Base-by-base conservation (phyloP, 1,140 invertebrate genomes). In the Dendroctonus valens region DNA sequence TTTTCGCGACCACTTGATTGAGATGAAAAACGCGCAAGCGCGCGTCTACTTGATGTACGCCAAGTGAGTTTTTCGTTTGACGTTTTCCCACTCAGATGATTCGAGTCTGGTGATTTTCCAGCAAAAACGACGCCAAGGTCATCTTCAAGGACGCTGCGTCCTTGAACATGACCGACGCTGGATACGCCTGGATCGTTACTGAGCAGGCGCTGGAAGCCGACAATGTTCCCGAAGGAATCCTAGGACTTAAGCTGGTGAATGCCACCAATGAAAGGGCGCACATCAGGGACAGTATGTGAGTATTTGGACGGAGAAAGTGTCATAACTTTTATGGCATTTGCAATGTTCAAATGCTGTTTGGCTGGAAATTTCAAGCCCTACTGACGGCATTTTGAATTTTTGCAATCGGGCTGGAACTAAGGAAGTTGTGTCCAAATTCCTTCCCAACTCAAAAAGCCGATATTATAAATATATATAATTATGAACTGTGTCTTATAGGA, bases 121-220 rank as follows among this genome's bases (percentile, higher is more conserved):
- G 94, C 70, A 91, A 91, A 76, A 88, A 86, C 39, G 96, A 98
- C 79, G 93, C 95, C 0, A 86, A 90, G 74, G 86, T 91, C 48
- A 94, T 98, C 76, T 97, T 97, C 80, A 81, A 87, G 60, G 92
- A 97, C 81, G 94, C 95, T 3, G 85, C 87, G 0, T 81, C 82
- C 49, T 81, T 94, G 55, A 96, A 96, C 76, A 93, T 98, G 90
- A 96, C 94, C 0, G 89, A 88, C 7, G 84, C 87, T 50, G 94
- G 93, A 37, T 95, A 95, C 79, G 95, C 95, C n/a, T 98, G 96
- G 96, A 89, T 98, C 75, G 93, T 97, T 5, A 97, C 94, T 3
- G 96, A 98, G 77, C 94, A 97, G 79, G 94, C 93, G 5, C 81
- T 98, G 67, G 84, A 88, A 68, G 92, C 94, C 14, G 81, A 86